Conservation (phyloP, 2,888 invertebrate species). For the Campoplex capitator region DNA sequence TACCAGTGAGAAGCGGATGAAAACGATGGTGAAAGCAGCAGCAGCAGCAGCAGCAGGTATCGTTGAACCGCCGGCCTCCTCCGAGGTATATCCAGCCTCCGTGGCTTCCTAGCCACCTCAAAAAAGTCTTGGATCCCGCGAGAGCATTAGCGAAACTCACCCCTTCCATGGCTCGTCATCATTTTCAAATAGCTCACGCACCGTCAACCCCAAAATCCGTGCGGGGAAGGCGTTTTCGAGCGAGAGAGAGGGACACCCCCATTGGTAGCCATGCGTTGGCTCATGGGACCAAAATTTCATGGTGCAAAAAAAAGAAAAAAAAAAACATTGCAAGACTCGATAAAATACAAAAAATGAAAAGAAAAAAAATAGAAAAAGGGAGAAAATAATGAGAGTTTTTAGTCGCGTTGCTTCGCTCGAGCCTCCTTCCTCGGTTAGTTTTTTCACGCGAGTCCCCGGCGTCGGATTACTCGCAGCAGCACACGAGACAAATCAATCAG, state of each 20-base stretch:
- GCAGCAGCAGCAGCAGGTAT: neutral
- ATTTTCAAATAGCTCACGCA: too few relatives aligned
- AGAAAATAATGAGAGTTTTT: conserved; percentile 17
- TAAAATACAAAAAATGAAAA: too few relatives aligned
- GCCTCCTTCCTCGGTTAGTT: conserved; percentile 74
- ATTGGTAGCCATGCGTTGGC: too few relatives aligned
- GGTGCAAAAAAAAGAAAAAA: too few relatives aligned
- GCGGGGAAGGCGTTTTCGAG: conserved; percentile 16
- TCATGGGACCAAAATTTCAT: neutral
- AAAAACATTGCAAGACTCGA: too few relatives aligned
- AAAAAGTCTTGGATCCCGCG: neutral
- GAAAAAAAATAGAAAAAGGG: too few relatives aligned
- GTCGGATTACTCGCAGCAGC: conserved; percentile 74
- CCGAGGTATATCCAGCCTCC: conserved; percentile 15
- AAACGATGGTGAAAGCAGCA: neutral
- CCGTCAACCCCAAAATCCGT: neutral
- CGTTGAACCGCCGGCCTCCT: conserved; percentile 6
- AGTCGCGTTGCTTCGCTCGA: neutral
- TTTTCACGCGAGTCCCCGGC: conserved; percentile 77
- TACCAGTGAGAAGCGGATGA: neutral
- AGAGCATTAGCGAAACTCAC: conserved; percentile 67
- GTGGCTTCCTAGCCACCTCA: conserved; percentile 10
- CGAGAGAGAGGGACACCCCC: neutral
- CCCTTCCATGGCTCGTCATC: too few relatives aligned
- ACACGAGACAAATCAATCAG: conserved; percentile 28